phyloP scores from a whole-genome alignment of 2,113 vertebrate species.

The Dipodomys merriami region DNA sequence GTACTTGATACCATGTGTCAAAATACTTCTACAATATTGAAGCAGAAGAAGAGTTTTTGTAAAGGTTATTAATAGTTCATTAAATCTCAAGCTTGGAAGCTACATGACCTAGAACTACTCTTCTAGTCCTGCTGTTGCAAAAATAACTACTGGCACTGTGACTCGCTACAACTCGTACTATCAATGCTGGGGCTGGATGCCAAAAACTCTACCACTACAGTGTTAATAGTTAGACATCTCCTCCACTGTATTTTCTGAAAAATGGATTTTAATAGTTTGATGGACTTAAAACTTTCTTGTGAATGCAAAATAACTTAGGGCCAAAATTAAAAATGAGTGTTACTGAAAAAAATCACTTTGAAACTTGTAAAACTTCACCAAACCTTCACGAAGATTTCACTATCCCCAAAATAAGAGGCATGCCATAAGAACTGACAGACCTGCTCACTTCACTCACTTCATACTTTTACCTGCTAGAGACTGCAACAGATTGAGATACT shows the following conservation, averaged over 20 bases:
- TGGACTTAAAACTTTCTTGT: not conserved
- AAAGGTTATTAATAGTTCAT: not conserved
- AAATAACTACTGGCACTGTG: not conserved
- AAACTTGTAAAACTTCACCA: not conserved
- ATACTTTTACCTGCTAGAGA: not conserved
- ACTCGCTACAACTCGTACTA: not conserved
- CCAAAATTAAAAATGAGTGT: not conserved
- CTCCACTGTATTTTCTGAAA: not conserved
- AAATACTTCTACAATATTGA: not conserved
- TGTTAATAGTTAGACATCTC: too few species aligned
- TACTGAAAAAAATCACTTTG: not conserved
- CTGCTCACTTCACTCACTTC: not conserved
- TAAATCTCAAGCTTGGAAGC: not conserved
- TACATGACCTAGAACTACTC: not conserved
- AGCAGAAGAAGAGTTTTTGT: not conserved
- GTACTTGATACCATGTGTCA: not conserved
- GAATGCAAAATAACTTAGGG: not conserved
- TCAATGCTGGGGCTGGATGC: not conserved
- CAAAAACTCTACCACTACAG: not conserved
- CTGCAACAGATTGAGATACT: not conserved
- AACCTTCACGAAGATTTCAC: not conserved
- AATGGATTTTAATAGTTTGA: not conserved
- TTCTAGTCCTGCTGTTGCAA: not conserved
- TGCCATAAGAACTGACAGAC: not conserved
- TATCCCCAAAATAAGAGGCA: not conserved